phyloP scores from a whole-genome alignment of 1,140 invertebrate species.

The Lucilia sericata region DNA sequence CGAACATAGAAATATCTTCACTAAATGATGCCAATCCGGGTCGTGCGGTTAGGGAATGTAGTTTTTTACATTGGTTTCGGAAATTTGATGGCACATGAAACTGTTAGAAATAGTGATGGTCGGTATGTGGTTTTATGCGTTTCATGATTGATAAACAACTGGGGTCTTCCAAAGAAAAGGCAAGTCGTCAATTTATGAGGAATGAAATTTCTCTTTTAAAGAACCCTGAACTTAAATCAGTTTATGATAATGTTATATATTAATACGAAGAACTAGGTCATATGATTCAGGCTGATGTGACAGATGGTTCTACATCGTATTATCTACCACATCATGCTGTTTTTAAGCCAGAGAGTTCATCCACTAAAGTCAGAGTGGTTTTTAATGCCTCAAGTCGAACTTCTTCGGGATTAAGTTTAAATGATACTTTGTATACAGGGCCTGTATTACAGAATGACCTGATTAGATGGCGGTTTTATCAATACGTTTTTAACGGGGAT shows the following conservation, averaged over 20 bases:
- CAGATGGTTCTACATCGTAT: neutral
- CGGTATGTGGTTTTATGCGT: neutral
- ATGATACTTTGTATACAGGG: neutral
- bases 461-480: conserved; percentile 5
- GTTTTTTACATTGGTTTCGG: neutral
- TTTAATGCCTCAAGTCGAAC: neutral
- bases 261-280: neutral
- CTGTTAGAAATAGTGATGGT: neutral
- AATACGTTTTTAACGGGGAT: neutral
- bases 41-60: neutral
- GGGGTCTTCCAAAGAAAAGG: neutral
- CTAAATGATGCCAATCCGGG: neutral
- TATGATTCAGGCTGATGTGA: neutral
- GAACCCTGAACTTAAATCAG: neutral
- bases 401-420: neutral
- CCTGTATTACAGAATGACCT: neutral
- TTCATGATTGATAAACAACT: neutral
- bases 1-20: neutral
- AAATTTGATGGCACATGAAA: neutral
- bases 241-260: neutral
- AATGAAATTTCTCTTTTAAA: neutral
- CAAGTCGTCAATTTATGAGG: neutral
- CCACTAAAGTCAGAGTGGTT: neutral
- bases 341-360: neutral
- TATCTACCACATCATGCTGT: conserved; percentile 7